A percentile compares a stretch with the other conserved stretches of the same genome.
Conservation (phyloP, 1,140 invertebrate species). For the Streblospio benedicti region DNA sequence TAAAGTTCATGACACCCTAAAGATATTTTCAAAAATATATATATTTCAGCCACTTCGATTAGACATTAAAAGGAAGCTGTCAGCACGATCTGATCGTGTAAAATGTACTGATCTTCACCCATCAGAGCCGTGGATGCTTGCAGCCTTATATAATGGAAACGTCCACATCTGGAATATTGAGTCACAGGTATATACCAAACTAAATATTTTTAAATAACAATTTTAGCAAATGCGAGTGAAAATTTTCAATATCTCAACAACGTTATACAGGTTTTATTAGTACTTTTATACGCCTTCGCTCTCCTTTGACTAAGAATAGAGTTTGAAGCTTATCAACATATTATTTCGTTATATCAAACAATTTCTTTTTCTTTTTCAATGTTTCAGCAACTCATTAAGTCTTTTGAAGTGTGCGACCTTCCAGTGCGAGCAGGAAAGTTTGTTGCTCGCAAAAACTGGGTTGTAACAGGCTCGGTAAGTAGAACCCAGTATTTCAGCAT, state of each 20-base stretch:
- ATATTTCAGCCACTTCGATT: conserved; percentile 47
- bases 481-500: not conserved
- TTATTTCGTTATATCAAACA: not conserved
- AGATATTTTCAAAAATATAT: too few species aligned
- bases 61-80: conserved; percentile 95
- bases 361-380: not conserved
- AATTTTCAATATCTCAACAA: too few species aligned
- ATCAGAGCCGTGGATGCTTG: conserved; percentile 94
- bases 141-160: conserved; percentile 95
- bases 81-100: conserved; percentile 92
- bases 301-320: not conserved
- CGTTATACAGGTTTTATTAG: not conserved
- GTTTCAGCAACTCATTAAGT: conserved; percentile 71
- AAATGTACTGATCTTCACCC: conserved; percentile 97
- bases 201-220: not conserved
- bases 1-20: too few species aligned
- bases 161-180: conserved; percentile 99
- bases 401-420: conserved; percentile 90
- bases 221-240: not conserved
- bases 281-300: not conserved
- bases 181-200: conserved; percentile 55
- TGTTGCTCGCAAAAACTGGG: conserved; percentile 96
- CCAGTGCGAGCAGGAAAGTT: conserved; percentile 93
- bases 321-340: not conserved
- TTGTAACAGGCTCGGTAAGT: conserved; percentile 94